These are phyloP conservation scores for Zeuzera pyrina DNA, from an alignment of 2,888 invertebrate species.

Conservation along the genomic window DNA sequence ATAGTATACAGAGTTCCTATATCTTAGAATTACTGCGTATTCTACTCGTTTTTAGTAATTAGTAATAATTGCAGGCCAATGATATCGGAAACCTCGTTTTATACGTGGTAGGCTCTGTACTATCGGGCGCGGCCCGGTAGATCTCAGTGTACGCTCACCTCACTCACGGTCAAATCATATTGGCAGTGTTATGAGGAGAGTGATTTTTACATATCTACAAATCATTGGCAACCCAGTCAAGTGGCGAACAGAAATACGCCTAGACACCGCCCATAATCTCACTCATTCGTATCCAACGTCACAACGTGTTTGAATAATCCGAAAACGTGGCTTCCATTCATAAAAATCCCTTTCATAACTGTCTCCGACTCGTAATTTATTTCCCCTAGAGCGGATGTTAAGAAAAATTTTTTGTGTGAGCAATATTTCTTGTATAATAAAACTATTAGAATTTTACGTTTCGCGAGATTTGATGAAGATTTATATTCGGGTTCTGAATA, in stretches of 20 bases:
- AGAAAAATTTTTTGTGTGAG: conserved; percentile 49
- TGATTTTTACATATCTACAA: conserved; percentile 55
- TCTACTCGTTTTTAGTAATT: too few relatives aligned
- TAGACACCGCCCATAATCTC: conserved; percentile 48
- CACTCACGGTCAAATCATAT: conserved; percentile 55
- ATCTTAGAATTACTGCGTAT: too few relatives aligned
- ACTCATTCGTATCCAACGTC: conserved; percentile 55
- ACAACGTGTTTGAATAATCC: conserved; percentile 33
- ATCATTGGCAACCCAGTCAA: conserved; percentile 56
- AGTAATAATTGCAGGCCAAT: too few relatives aligned
- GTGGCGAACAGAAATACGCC: conserved; percentile 59
- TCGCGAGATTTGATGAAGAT: too few relatives aligned
- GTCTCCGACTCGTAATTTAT: conserved; percentile 19
- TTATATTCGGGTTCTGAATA: too few relatives aligned
- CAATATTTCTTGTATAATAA: too few relatives aligned
- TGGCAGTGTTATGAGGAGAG: conserved; percentile 53
- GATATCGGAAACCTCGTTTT: too few relatives aligned
- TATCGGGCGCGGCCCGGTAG: too few relatives aligned
- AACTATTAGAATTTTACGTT: too few relatives aligned
- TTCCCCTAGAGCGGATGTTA: conserved; percentile 31
- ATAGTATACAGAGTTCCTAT: too few relatives aligned
- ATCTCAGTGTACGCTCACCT: conserved; percentile 25
- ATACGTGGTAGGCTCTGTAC: too few relatives aligned
- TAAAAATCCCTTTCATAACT: conserved; percentile 27
- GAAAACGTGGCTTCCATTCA: conserved; percentile 29